These are phyloP conservation scores for Seriola quinqueradiata DNA, from an alignment of 2,113 vertebrate species.

Conservation along the genomic window DNA sequence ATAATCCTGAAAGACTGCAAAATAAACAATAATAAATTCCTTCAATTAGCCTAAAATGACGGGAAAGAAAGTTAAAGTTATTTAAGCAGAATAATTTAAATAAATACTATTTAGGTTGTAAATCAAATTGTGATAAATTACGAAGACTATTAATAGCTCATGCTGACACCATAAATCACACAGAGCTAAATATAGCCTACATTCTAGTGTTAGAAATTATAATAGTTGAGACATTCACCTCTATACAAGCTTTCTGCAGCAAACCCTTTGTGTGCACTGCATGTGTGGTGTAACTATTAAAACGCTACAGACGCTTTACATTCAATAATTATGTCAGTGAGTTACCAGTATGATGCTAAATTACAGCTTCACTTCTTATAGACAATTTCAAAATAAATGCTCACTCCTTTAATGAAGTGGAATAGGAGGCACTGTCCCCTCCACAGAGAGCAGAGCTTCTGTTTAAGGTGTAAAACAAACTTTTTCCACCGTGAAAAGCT, in stretches of 20 bases:
- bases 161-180: not conserved
- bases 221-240: not conserved
- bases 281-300: not conserved
- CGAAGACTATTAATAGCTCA: too few relatives aligned
- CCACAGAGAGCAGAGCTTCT: slow-evolving; percentile 5
- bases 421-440: not conserved
- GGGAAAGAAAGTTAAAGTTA: not conserved
- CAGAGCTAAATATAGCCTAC: not conserved
- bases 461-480: slow-evolving; percentile 24
- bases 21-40: not conserved
- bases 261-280: not conserved
- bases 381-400: not conserved
- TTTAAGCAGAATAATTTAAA: not conserved
- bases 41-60: not conserved
- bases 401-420: not conserved
- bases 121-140: too few relatives aligned
- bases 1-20: not conserved
- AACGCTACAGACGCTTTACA: not conserved
- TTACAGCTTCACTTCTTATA: not conserved
- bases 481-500: not conserved
- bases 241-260: not conserved
- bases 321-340: not conserved
- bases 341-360: not conserved
- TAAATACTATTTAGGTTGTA: not conserved
- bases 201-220: not conserved